Evolutionary conservation across 2,113 vertebrate genomes (phyloP), one percentile per base, ranked within the genome.

Genomic region (Pelvicachromis taeniatus): DNA sequence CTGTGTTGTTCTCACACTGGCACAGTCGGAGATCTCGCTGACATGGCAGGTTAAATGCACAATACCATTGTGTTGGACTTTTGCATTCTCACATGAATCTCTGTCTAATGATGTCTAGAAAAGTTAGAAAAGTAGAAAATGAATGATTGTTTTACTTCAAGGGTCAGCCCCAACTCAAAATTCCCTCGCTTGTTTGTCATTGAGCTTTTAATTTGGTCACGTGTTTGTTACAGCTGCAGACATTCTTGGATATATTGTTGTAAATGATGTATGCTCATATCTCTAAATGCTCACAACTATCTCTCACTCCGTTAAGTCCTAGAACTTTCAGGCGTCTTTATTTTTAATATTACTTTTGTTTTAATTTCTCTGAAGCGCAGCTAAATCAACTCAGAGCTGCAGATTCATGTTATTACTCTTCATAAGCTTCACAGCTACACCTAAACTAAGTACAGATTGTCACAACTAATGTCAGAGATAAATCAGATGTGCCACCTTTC

Each of bases 341-440:
- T 40, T 81, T 63, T 56, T 3, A 42, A 8, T 42, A 55, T 68
- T 16, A 16, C 19, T 31, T 78, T 77, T 50, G 35, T 50, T 87
- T 85, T 54, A 65, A 73, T 84, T 86, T 48, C 31, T 56, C 35
- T 19, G 10, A 82, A 83, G 58, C 55, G n/a, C 38, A 7, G 6
- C 12, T 7, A 65, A 63, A 68, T 79, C 48, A 45, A 31, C 9
- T 19, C 38, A 9, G 50, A 77, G 77, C 26, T 33, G n/a, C 68
- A n/a, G 63, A 61, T 78, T 63, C 14, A 6, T 6, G 53, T 77
- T 61, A 82, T 82, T 81, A 35, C 55, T 81, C 84, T 83, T 83
- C 29, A 68, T 81, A 70, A 83, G 38, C 21, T 40, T 35, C 48
- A 11, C 35, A 54, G 48, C 40, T 56, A 59, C 6, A 42, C 58